Conservation (phyloP, 2,113 vertebrate species). For the Passer domesticus region DNA sequence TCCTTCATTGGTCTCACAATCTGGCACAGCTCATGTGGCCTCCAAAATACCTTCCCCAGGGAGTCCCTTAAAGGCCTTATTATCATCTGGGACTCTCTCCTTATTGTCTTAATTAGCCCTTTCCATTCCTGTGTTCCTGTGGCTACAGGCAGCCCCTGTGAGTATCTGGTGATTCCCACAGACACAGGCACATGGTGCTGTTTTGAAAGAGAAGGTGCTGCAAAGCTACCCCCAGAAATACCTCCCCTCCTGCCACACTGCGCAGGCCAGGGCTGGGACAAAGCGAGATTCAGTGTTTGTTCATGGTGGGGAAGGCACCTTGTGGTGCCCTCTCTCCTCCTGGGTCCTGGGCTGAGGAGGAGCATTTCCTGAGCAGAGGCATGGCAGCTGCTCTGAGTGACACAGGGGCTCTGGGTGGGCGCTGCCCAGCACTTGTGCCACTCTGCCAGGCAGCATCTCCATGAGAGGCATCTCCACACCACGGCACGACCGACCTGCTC, state of each 20-base stretch:
- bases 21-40: background rate
- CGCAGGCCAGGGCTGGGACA: background rate
- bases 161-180: background rate
- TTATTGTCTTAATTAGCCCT: slow-evolving; percentile 43
- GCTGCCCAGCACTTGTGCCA: fast-evolving
- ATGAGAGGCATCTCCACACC: fast-evolving
- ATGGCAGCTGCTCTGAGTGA: background rate
- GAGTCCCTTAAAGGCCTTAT: slow-evolving; percentile 44
- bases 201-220: background rate
- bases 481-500: background rate
- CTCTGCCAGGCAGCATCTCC: background rate
- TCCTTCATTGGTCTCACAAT: fast-evolving
- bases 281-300: fast-evolving
- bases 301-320: fast-evolving
- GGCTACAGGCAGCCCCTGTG: background rate
- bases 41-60: background rate
- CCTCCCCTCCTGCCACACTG: background rate
- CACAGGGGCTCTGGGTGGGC: background rate
- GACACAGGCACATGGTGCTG: background rate
- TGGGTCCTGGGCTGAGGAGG: fast-evolving
- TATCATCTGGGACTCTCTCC: background rate
- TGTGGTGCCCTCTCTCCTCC: fast-evolving
- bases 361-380: background rate
- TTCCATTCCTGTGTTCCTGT: background rate
- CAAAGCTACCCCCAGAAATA: background rate